Conservation (phyloP, 2,113 vertebrate species). For the Tinamus guttatus region DNA sequence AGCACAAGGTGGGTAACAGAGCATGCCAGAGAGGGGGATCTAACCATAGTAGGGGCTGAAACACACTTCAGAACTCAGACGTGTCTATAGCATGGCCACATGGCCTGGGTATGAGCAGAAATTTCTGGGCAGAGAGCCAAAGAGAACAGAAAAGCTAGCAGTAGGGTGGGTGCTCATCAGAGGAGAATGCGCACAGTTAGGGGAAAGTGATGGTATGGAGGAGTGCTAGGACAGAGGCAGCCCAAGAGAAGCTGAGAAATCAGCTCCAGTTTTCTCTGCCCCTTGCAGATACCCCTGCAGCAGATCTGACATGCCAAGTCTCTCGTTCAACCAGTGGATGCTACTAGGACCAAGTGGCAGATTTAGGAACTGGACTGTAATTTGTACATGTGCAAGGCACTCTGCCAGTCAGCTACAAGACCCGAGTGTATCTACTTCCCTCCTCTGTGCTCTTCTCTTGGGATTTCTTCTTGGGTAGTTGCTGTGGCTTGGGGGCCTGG, state of each 20-base stretch:
- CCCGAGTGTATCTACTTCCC: conserved; percentile 29
- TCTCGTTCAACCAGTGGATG: neutral
- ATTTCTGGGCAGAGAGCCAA: neutral
- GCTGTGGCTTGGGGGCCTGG: neutral
- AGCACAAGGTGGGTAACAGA: neutral
- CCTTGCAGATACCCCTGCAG: neutral
- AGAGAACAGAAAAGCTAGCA: neutral
- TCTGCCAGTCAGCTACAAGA: neutral
- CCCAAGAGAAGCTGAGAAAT: neutral
- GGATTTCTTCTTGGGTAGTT: neutral
- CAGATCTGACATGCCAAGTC: neutral
- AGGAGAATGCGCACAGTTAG: neutral
- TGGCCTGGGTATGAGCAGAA: neutral
- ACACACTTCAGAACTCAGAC: neutral
- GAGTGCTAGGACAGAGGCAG: neutral
- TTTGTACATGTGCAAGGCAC: neutral
- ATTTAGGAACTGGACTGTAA: neutral
- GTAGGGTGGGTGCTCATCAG: neutral
- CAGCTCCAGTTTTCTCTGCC: neutral
- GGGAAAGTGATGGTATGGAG: neutral
- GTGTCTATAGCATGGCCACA: neutral
- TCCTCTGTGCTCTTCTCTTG: neutral
- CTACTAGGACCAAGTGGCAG: neutral
- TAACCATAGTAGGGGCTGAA: neutral
- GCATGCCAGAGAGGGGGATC: neutral